These are phyloP conservation scores for Platalea minor DNA, from an alignment of 2,797 vertebrate genomes.

Conservation along the genomic window DNA sequence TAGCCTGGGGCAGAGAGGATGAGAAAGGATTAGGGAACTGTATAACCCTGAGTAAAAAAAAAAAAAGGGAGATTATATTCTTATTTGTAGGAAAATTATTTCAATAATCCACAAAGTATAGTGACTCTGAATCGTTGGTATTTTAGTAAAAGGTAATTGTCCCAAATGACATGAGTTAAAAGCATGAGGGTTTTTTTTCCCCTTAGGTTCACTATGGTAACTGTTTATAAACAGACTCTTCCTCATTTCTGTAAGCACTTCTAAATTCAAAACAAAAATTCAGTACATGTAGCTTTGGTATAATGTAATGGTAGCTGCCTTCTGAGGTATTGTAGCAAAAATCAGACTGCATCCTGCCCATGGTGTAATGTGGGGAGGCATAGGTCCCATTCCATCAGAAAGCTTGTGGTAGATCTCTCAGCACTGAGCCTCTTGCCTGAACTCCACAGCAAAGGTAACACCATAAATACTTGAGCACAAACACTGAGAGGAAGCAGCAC, in stretches of 20 bases:
- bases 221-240: neutral
- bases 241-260: neutral
- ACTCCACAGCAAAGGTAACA: neutral
- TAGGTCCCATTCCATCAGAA: neutral
- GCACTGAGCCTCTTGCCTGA: neutral
- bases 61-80: neutral
- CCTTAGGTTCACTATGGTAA: neutral
- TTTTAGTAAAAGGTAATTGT: neutral
- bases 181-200: neutral
- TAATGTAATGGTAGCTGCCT: neutral
- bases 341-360: neutral
- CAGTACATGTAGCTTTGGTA: neutral
- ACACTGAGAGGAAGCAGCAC: neutral
- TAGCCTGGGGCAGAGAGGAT: neutral
- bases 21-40: neutral
- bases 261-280: neutral
- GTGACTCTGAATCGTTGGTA: neutral
- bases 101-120: neutral
- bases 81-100: neutral
- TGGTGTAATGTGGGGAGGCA: neutral
- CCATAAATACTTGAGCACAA: neutral
- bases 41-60: neutral
- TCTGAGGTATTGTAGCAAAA: neutral
- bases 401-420: neutral
- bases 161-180: neutral